A percentile compares a stretch with the other conserved stretches of the same genome.
Evolutionary conservation across 2,888 invertebrate genomes (phyloP).

Genomic region (Hipparchia semele): DNA sequence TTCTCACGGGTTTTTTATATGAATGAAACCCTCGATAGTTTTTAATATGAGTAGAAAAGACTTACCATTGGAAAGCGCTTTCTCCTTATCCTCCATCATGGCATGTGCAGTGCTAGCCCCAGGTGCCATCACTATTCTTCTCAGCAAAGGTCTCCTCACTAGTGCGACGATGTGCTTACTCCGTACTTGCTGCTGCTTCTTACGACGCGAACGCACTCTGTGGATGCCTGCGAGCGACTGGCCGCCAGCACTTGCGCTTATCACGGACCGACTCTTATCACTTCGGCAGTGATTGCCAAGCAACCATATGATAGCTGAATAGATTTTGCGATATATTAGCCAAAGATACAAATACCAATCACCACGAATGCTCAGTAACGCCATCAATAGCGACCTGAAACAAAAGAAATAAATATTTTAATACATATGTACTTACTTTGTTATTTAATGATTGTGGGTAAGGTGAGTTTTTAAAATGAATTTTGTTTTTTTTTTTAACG

Average conservation of each 20-base stretch:
- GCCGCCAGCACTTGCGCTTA: constrained; percentile 66
- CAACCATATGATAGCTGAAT: constrained; percentile 73
- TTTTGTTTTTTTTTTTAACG: too few relatives aligned
- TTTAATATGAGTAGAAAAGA: neutral
- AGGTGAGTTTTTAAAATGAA: neutral
- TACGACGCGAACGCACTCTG: constrained; percentile 77
- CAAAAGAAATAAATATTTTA: constrained; percentile 43
- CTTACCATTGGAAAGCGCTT: constrained; percentile 61
- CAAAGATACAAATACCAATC: constrained; percentile 73
- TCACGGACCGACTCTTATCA: constrained; percentile 79
- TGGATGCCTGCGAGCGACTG: constrained; percentile 61
- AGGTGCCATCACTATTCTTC: constrained; percentile 82
- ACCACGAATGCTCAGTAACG: constrained; percentile 70
- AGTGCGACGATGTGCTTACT: constrained; percentile 71
- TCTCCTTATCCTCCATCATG: constrained; percentile 81
- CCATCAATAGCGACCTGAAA: constrained; percentile 79
- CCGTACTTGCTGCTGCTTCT: constrained; percentile 64
- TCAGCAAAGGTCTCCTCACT: constrained; percentile 72
- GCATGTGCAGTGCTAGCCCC: constrained; percentile 80
- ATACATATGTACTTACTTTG: neutral
- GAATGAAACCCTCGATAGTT: too few relatives aligned
- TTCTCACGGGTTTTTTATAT: too few relatives aligned
- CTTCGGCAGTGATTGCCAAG: constrained; percentile 76
- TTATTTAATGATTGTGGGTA: too few relatives aligned
- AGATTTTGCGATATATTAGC: constrained; percentile 75